phyloP scores from a whole-genome alignment of 2,797 vertebrate genomes.

The Falco naumanni region DNA sequence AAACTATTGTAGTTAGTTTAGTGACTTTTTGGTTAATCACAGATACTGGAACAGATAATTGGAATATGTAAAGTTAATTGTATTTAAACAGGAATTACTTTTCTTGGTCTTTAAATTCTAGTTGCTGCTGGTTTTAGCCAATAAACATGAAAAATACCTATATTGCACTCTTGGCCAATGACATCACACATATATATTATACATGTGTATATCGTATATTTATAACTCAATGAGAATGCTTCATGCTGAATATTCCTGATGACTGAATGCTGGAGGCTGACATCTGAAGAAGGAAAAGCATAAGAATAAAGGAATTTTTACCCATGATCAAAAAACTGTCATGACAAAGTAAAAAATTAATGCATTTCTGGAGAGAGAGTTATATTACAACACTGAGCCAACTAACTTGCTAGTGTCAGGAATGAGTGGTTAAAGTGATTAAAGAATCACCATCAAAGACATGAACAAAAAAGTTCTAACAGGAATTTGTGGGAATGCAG shows the following conservation, averaged over 20 bases:
- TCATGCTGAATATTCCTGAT: background rate
- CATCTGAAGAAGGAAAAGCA: background rate
- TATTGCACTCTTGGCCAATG: background rate
- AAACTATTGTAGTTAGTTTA: background rate
- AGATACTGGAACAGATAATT: background rate
- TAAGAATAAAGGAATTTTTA: background rate
- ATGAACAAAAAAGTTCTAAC: no score
- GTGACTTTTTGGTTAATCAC: background rate
- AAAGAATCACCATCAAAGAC: no score
- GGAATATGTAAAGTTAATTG: background rate
- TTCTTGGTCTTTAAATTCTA: background rate
- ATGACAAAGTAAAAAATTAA: background rate
- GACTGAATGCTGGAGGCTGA: background rate
- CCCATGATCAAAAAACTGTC: background rate
- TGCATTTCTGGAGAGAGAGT: background rate
- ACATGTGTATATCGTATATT: background rate
- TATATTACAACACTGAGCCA: background rate
- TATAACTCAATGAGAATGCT: background rate
- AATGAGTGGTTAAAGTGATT: no score
- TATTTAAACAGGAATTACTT: background rate
- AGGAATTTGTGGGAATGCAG: no score
- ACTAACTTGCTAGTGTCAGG: background rate
- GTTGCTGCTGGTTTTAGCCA: background rate
- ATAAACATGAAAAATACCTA: background rate
- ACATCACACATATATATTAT: background rate